Evolutionary conservation across 2,888 invertebrate species (phyloP).

Genomic region (Diachrysia chrysitis): DNA sequence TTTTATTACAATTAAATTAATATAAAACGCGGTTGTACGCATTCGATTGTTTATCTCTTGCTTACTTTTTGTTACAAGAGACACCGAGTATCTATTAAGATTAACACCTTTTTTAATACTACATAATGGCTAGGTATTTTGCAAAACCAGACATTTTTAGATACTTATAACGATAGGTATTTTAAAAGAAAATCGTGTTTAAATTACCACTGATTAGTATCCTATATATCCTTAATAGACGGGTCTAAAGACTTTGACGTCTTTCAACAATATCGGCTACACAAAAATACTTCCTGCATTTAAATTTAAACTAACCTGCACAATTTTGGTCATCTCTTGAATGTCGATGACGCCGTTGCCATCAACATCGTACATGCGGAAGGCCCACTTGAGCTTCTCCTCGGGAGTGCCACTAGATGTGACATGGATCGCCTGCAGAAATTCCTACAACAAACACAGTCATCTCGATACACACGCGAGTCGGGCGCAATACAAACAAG

Average conservation of each 20-base stretch:
- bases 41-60: neutral
- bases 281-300: neutral
- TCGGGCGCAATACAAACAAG: slow-evolving; percentile 53
- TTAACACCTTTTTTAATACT: too few relatives aligned
- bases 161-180: too few relatives aligned
- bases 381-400: slow-evolving; percentile 99
- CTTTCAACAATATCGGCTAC: neutral
- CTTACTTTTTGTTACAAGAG: neutral
- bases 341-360: slow-evolving; percentile 99
- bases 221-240: too few relatives aligned
- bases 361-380: slow-evolving; percentile 99
- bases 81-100: too few relatives aligned
- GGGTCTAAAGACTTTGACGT: too few relatives aligned
- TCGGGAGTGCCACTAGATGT: slow-evolving; percentile 99
- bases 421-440: slow-evolving; percentile 98
- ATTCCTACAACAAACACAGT: slow-evolving; percentile 93
- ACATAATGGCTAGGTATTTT: neutral
- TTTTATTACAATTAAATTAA: too few relatives aligned
- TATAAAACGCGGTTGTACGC: slow-evolving; percentile 8
- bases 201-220: too few relatives aligned
- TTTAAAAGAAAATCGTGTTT: too few relatives aligned
- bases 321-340: slow-evolving; percentile 99
- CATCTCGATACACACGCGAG: slow-evolving; percentile 56
- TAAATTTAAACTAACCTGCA: slow-evolving; percentile 92
- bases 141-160: neutral